Evolutionary conservation across 1,140 invertebrate genomes (phyloP).

Genomic region (Cotesia typhae): DNA sequence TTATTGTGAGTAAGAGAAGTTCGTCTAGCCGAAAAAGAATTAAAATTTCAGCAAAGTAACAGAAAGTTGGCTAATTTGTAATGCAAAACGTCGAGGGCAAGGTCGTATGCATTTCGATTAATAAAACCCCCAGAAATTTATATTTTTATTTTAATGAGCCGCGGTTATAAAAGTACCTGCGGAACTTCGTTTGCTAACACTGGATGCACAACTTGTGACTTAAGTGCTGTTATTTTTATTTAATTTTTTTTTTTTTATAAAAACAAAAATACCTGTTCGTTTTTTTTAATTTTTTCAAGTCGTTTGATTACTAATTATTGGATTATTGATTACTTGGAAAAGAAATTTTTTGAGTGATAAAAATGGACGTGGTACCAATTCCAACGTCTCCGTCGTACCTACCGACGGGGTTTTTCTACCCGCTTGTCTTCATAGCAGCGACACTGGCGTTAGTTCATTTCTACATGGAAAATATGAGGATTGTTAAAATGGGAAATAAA

Average conservation of each 20-base stretch:
- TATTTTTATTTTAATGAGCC: conserved; percentile 30
- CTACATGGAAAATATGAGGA: conserved; percentile 51
- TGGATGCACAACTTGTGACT: conserved; percentile 11
- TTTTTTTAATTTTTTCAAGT: neutral
- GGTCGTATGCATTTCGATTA: conserved; percentile 16
- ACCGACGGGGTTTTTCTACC: conserved; percentile 44
- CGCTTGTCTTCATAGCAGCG: conserved; percentile 38
- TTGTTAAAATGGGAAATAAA: conserved; percentile 51
- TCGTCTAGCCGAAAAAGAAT: neutral
- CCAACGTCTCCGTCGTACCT: conserved; percentile 41
- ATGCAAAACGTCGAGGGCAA: conserved; percentile 25
- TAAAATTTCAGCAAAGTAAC: conserved; percentile 4
- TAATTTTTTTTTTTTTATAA: conserved; percentile 14
- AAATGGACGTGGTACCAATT: conserved; percentile 51
- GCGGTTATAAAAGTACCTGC: conserved; percentile 47
- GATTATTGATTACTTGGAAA: neutral
- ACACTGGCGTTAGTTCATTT: conserved; percentile 48
- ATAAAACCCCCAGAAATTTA: conserved; percentile 7
- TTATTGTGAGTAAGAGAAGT: neutral
- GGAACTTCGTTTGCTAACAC: conserved; percentile 22
- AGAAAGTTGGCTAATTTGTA: conserved; percentile 13
- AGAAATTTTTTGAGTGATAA: conserved; percentile 2
- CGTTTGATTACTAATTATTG: neutral
- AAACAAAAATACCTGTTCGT: neutral
- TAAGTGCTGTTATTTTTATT: conserved; percentile 11